Evolutionary conservation across 2,888 invertebrate species (phyloP).

Genomic region (Caenorhabditis sp.): DNA sequence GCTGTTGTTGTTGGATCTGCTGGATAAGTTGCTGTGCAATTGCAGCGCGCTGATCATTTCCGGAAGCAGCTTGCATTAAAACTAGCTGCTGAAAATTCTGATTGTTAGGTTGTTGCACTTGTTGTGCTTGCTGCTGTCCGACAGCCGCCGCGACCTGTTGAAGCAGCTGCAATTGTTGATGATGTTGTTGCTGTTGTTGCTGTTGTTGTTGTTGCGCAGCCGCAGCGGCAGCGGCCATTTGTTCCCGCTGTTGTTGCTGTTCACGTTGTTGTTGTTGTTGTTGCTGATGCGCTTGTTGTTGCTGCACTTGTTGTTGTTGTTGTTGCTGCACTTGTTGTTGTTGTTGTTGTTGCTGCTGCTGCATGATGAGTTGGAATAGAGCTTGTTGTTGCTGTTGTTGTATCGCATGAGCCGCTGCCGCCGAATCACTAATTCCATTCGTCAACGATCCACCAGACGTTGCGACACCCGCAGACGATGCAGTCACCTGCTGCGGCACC

Average conservation of each 20-base stretch:
- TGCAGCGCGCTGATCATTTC: neutral
- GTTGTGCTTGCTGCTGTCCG: neutral
- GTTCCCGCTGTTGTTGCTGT: slow-evolving; percentile 16
- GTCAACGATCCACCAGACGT: slow-evolving; percentile 22
- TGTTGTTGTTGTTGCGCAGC: neutral
- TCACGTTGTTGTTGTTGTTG: neutral
- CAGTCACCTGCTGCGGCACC: too few species aligned
- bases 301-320: slow-evolving; percentile 20
- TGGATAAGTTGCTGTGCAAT: neutral
- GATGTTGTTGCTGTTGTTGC: neutral
- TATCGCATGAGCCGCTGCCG: slow-evolving; percentile 17
- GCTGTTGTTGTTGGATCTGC: slow-evolving; percentile 1
- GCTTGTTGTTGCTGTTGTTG: slow-evolving; percentile 22
- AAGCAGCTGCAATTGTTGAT: slow-evolving; percentile 14
- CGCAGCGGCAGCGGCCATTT: slow-evolving; percentile 1
- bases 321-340: slow-evolving; percentile 26
- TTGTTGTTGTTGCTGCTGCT: slow-evolving; percentile 28
- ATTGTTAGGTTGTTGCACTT: neutral
- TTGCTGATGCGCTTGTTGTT: slow-evolving; percentile 15
- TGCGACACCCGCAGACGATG: slow-evolving; percentile 1
- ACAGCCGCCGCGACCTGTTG: slow-evolving; percentile 9
- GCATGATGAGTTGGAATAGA: neutral
- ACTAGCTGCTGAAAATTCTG: slow-evolving; percentile 1
- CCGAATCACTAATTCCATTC: slow-evolving; percentile 23
- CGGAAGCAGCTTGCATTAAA: neutral